Percentiles rank a stretch among this genome's conserved stretches.
Evolutionary conservation across 2,797 vertebrate genomes (phyloP).

Genomic region (Alauda arvensis): DNA sequence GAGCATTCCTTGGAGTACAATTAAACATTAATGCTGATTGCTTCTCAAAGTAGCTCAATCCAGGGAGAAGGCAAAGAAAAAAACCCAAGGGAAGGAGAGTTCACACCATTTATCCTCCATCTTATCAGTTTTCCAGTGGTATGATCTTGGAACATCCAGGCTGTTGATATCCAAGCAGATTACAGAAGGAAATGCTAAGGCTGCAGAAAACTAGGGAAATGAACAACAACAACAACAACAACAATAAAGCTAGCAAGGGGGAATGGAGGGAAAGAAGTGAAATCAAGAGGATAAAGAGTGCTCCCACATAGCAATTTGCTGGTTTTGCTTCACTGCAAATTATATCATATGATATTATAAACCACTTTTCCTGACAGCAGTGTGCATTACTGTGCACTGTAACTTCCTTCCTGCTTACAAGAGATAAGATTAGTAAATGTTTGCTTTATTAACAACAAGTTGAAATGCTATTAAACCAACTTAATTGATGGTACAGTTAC

Average conservation of each 20-base stretch:
- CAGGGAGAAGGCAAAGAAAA: conserved; percentile 10
- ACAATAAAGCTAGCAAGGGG: not conserved
- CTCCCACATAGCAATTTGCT: conserved; percentile 56
- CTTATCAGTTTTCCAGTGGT: not conserved
- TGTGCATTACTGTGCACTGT: conserved; percentile 58
- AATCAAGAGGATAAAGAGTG: conserved; percentile 61
- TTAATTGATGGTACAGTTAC: conserved; percentile 52
- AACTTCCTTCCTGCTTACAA: conserved; percentile 63
- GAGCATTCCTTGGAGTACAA: conserved; percentile 48
- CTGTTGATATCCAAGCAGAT: conserved; percentile 33
- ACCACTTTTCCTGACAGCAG: conserved; percentile 49
- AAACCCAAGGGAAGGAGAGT: not conserved
- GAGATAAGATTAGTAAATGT: conserved; percentile 67
- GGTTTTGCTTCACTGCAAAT: conserved; percentile 65
- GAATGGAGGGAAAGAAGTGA: conserved; percentile 42
- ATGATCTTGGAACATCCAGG: not conserved
- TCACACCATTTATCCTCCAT: not conserved
- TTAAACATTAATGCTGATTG: conserved; percentile 46
- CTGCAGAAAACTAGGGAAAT: conserved; percentile 30
- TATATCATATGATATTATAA: conserved; percentile 59
- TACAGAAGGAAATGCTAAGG: conserved; percentile 44
- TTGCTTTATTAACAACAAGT: conserved; percentile 66
- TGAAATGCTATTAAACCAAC: conserved; percentile 63
- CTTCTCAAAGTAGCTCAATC: conserved; percentile 32
- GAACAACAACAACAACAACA: not conserved